These are phyloP conservation scores for Drosophila rufa DNA, from an alignment of 1,140 invertebrate genomes.

Conservation along the genomic window DNA sequence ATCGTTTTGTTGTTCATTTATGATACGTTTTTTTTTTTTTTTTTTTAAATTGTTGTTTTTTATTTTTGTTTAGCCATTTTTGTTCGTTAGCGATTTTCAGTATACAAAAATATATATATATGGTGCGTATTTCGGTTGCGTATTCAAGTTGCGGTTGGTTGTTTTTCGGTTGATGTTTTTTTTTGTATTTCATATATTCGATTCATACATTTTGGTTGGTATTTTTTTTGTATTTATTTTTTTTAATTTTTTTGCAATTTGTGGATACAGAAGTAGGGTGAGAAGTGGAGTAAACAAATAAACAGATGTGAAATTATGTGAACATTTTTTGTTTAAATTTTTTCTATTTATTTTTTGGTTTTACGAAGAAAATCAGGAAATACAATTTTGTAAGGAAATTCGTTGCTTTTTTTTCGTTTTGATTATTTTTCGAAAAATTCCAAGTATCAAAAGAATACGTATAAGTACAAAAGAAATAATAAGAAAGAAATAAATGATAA, in stretches of 20 bases:
- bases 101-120: conserved; percentile 48
- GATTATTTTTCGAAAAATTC: conserved; percentile 38
- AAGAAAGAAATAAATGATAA: conserved; percentile 46
- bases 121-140: conserved; percentile 62
- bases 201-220: conserved; percentile 50
- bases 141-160: conserved; percentile 57
- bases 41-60: conserved; percentile 28
- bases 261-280: conserved; percentile 82
- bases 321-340: conserved; percentile 70
- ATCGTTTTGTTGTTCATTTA: conserved; percentile 57
- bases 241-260: conserved; percentile 70
- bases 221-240: conserved; percentile 32
- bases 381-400: conserved; percentile 26
- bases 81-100: conserved; percentile 57
- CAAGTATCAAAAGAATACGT: conserved; percentile 21
- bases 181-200: conserved; percentile 40
- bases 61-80: conserved; percentile 35
- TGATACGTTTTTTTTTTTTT: conserved; percentile 42
- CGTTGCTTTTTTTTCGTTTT: conserved; percentile 21
- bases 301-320: conserved; percentile 85
- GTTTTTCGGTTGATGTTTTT: conserved; percentile 39
- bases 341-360: conserved; percentile 41
- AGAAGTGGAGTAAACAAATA: conserved; percentile 85
- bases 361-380: conserved; percentile 35
- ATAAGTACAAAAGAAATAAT: conserved; percentile 33